A percentile compares a stretch with the other conserved stretches of the same genome.
These are phyloP conservation scores for Yponomeuta sedellus DNA, from an alignment of 2,888 invertebrate species.

Conservation along the genomic window DNA sequence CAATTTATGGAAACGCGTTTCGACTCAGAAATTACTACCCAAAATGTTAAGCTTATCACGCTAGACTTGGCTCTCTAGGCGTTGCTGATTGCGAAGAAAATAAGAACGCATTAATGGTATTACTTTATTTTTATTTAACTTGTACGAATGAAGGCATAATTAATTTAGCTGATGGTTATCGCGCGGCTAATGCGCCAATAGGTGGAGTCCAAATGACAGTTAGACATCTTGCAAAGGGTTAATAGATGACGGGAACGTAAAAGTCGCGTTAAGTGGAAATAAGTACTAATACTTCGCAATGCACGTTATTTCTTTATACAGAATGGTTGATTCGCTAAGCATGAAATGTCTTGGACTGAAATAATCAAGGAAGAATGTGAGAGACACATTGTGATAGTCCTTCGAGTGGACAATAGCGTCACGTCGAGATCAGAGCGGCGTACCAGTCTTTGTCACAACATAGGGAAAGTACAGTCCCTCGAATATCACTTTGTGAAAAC, in stretches of 20 bases:
- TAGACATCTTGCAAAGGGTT: neutral
- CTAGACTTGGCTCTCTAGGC: too few relatives aligned
- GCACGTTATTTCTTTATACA: neutral
- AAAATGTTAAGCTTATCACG: neutral
- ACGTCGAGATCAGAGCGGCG: conserved; percentile 13
- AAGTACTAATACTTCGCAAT: neutral
- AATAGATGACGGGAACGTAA: neutral
- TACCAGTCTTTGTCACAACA: conserved; percentile 3
- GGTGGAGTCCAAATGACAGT: conserved; percentile 12
- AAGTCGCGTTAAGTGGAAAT: neutral
- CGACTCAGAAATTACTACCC: neutral
- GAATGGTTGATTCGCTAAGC: neutral
- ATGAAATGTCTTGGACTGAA: neutral
- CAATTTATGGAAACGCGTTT: neutral
- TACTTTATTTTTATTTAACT: neutral
- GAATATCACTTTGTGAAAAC: neutral
- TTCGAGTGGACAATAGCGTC: conserved; percentile 16
- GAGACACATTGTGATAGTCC: conserved; percentile 5
- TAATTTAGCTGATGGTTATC: conserved; percentile 1
- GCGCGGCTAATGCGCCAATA: neutral
- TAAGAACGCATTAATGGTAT: neutral
- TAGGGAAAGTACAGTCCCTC: neutral
- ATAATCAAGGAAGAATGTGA: conserved; percentile 11
- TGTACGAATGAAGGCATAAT: neutral
- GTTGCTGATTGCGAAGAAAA: neutral